These are phyloP conservation scores for Eupithecia inturbata DNA, from an alignment of 2,888 invertebrate genomes.

Conservation along the genomic window DNA sequence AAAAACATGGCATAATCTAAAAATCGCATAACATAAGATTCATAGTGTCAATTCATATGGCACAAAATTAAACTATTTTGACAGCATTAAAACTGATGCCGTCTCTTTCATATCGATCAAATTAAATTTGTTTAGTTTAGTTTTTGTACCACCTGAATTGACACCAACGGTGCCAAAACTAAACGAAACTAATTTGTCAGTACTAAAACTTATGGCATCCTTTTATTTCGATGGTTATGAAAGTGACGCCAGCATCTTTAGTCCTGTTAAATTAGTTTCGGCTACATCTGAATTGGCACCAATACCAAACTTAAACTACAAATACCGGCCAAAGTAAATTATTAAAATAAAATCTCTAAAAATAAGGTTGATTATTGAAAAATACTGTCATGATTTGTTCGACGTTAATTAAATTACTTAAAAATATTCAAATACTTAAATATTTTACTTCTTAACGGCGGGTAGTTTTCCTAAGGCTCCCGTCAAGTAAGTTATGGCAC, in stretches of 20 bases:
- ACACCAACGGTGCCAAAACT: background rate
- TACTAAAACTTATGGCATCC: too few species aligned
- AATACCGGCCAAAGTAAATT: background rate
- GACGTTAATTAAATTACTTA: conserved; percentile 28
- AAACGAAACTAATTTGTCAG: too few species aligned
- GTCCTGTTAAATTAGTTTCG: background rate
- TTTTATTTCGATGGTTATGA: too few species aligned
- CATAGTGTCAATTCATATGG: background rate
- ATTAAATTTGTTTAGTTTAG: background rate
- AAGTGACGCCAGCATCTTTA: background rate
- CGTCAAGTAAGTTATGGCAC: conserved; percentile 72
- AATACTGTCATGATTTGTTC: conserved; percentile 66
- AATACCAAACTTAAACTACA: background rate
- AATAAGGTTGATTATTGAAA: conserved; percentile 40
- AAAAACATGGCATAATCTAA: conserved; percentile 1
- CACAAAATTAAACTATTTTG: background rate
- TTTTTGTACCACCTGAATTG: background rate
- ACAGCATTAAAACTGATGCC: background rate
- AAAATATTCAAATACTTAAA: conserved; percentile 11
- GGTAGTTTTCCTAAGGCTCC: conserved; percentile 61
- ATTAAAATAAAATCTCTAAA: conserved; percentile 36
- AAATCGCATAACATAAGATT: background rate
- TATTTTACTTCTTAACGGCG: conserved; percentile 46
- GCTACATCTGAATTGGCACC: background rate
- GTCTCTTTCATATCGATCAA: background rate